Conservation (phyloP, 2,113 vertebrate genomes). For the Petrocephalus zakoni region DNA sequence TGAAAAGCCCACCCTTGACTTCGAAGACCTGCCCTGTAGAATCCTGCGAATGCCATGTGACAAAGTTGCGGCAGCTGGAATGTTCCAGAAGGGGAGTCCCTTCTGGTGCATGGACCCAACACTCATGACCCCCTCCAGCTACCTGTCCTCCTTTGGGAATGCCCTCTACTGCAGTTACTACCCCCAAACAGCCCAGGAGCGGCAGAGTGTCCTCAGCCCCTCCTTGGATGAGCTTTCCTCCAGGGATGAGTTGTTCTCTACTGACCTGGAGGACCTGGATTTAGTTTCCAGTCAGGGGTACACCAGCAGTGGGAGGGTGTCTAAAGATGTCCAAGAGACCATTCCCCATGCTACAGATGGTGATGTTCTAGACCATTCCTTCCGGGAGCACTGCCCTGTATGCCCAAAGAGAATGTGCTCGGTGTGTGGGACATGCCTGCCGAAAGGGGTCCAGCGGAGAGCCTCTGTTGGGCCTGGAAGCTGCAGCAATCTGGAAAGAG, state of each 20-base stretch:
- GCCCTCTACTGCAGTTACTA: conserved; percentile 37
- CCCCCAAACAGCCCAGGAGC: conserved; percentile 35
- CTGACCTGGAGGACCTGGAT: conserved; percentile 43
- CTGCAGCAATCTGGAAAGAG: background rate
- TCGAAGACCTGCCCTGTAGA: conserved; percentile 33
- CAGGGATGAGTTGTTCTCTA: conserved; percentile 46
- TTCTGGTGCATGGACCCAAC: conserved; percentile 31
- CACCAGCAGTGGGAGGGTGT: conserved; percentile 27
- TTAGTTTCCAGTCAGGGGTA: conserved; percentile 27
- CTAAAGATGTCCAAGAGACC: background rate
- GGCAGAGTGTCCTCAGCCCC: conserved; percentile 45
- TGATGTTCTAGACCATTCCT: background rate
- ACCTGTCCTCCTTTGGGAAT: conserved; percentile 30
- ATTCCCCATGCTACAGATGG: conserved; percentile 14
- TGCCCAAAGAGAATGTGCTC: conserved; percentile 31
- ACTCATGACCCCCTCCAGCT: conserved; percentile 20
- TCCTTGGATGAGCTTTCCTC: conserved; percentile 49
- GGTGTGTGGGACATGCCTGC: conserved; percentile 38
- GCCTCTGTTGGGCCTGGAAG: background rate
- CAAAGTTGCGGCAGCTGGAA: conserved; percentile 23
- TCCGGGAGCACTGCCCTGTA: conserved; percentile 3
- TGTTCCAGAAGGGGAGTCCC: conserved; percentile 35
- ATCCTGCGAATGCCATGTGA: conserved; percentile 41
- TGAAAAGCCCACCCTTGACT: conserved; percentile 19
- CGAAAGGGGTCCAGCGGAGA: background rate